Percentiles rank a stretch among this genome's conserved stretches.
Conservation (phyloP, 2,888 invertebrate species). For the Acanthosepion pharaonis region DNA sequence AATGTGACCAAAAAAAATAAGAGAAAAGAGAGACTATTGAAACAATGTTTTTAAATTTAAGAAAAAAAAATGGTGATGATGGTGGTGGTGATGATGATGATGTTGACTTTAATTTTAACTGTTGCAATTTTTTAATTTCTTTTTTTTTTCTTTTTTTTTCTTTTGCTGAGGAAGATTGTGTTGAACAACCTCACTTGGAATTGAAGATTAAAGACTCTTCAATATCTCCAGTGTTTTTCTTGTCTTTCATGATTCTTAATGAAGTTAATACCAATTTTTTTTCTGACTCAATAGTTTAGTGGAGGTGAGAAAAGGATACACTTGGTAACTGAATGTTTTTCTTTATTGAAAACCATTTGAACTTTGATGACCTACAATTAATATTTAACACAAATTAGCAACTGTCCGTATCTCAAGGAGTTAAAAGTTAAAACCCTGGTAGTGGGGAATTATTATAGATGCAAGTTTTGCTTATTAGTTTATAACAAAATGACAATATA, state of each 20-base stretch:
- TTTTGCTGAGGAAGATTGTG: conserved; percentile 24
- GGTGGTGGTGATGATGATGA: not conserved
- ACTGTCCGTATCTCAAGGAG: no score
- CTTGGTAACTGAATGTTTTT: no score
- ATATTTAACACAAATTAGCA: no score
- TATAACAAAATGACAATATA: no score
- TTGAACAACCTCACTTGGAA: not conserved
- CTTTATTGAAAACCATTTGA: no score
- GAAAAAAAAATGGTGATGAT: not conserved
- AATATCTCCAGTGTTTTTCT: not conserved
- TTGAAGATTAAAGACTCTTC: conserved; percentile 6
- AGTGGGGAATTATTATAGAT: no score
- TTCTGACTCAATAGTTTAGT: no score
- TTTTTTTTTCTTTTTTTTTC: not conserved
- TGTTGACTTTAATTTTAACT: conserved; percentile 33
- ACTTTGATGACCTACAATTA: no score
- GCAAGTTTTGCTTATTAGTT: no score
- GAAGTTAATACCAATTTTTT: no score
- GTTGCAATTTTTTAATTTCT: not conserved
- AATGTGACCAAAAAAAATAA: not conserved
- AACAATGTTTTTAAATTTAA: not conserved
- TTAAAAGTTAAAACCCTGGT: no score
- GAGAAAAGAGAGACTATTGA: not conserved
- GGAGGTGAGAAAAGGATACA: no score
- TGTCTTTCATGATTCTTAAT: not conserved